These are phyloP conservation scores for Oncorhynchus nerka DNA, from an alignment of 2,113 vertebrate genomes.

Conservation along the genomic window DNA sequence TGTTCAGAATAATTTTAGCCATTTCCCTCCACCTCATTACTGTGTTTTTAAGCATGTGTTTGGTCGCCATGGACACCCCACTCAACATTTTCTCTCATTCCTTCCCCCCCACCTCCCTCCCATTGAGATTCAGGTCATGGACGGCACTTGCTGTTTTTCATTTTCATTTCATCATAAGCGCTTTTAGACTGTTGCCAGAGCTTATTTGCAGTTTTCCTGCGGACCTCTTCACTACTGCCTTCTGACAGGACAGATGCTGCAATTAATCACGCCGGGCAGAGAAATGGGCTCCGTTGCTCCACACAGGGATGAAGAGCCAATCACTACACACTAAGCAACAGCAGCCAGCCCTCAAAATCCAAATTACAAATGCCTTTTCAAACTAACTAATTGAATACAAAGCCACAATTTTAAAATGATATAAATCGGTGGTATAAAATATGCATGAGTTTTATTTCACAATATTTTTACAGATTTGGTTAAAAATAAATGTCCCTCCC, in stretches of 20 bases:
- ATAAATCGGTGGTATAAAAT: conserved; percentile 51
- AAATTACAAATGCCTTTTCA: conserved; percentile 64
- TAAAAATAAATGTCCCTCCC: conserved; percentile 37
- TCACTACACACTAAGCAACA: conserved; percentile 40
- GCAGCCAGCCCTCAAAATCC: conserved; percentile 54
- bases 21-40: conserved; percentile 79
- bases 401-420: conserved; percentile 60
- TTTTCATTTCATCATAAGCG: conserved; percentile 99
- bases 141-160: conserved; percentile 94
- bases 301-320: conserved; percentile 68
- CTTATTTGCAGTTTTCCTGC: conserved; percentile 98
- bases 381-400: conserved; percentile 73
- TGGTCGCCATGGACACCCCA: conserved; percentile 73
- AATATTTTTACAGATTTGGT: conserved; percentile 51
- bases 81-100: conserved; percentile 66
- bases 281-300: conserved; percentile 86
- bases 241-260: conserved; percentile 99
- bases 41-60: conserved; percentile 77
- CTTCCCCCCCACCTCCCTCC: conserved; percentile 53
- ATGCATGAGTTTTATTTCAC: conserved; percentile 36
- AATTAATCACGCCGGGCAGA: conserved; percentile 92
- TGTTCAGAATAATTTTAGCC: conserved; percentile 79
- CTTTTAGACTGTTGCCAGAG: conserved; percentile 97
- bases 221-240: conserved; percentile 93
- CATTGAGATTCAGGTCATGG: conserved; percentile 93